Evolutionary conservation across 2,888 invertebrate genomes (phyloP).

Genomic region (Hymenopus coronatus): DNA sequence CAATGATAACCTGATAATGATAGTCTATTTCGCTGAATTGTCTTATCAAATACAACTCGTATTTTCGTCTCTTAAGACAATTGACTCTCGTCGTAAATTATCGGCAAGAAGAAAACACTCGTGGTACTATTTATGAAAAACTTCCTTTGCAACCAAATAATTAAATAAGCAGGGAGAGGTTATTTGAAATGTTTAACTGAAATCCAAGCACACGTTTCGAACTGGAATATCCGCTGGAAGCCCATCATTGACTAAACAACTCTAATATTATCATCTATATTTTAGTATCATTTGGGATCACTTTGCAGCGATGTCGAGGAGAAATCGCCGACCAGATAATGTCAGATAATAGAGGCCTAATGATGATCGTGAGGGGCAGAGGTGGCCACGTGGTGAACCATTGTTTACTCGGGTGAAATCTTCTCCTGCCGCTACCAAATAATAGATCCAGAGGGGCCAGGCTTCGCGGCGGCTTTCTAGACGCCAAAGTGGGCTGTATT

Average conservation of each 20-base stretch:
- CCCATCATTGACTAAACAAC: background rate
- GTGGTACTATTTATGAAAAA: too few relatives aligned
- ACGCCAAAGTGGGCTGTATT: background rate
- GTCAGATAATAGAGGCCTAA: background rate
- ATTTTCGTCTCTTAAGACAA: too few relatives aligned
- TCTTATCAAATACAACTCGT: too few relatives aligned
- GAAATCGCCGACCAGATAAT: background rate
- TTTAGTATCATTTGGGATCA: background rate
- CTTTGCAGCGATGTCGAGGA: background rate
- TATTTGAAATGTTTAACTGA: too few relatives aligned
- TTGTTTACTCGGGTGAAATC: background rate
- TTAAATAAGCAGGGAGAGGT: too few relatives aligned
- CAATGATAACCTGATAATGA: too few relatives aligned
- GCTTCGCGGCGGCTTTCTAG: background rate
- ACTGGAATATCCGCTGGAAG: background rate
- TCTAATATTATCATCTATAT: background rate
- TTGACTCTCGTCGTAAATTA: too few relatives aligned
- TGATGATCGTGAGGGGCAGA: background rate
- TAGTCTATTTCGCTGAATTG: too few relatives aligned
- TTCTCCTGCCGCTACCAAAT: background rate
- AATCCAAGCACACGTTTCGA: background rate
- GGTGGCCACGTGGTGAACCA: background rate
- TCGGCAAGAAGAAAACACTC: too few relatives aligned
- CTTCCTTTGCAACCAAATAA: too few relatives aligned
- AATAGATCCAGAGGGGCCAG: background rate